Base-by-base conservation (phyloP, 2,113 vertebrate species). In the Cephalophus harveyi region DNA sequence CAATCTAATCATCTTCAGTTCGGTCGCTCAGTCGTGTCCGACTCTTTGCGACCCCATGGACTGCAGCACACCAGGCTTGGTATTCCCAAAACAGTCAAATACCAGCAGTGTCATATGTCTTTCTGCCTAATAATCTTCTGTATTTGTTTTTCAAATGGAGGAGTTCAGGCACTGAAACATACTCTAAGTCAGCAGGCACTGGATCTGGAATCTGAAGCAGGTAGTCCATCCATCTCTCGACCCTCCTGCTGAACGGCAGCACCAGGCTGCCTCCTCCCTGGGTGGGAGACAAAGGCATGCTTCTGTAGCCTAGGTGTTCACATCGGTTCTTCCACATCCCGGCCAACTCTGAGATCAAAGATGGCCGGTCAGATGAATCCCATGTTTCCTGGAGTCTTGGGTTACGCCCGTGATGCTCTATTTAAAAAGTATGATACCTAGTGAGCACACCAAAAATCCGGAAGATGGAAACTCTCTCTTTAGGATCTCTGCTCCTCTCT, bases 351-450 rank as follows among this genome's bases (percentile, higher is more conserved):
- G 71, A 84, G 62, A 97, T 97, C 48, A 46, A 40, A 93, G 64
- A 21, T 1, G 2, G 54, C 59, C 4, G 79, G 46, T 85, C 82
- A 96, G 89, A 48, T 25, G 27, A 16, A 57, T 85, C 1, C 5
- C 50, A 57, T 36, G 67, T 81, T 86, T 87, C 90, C 89, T 52
- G n/a, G 88, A 57, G 95, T 78, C 87, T 54, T 87, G 28, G 54
- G 89, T 86, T 83, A 57, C n/a, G 33, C 28, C 60, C 30, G 14
- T 50, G 79, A 17, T 13, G 46, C 60, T 87, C 89, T 25, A 3
- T 94, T 92, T 97, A 71, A 89, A 97, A 97, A 97, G 89, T 95
- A 81, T 52, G 59, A 10, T 89, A 55, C 76, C 87, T 15, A 81
- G 96, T 48, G 17, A 88, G 92, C 30, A 46, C 67, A 62, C 54